These are phyloP conservation scores for Lasaia peninsularis DNA, from an alignment of 1,140 invertebrate species.

Conservation along the genomic window DNA sequence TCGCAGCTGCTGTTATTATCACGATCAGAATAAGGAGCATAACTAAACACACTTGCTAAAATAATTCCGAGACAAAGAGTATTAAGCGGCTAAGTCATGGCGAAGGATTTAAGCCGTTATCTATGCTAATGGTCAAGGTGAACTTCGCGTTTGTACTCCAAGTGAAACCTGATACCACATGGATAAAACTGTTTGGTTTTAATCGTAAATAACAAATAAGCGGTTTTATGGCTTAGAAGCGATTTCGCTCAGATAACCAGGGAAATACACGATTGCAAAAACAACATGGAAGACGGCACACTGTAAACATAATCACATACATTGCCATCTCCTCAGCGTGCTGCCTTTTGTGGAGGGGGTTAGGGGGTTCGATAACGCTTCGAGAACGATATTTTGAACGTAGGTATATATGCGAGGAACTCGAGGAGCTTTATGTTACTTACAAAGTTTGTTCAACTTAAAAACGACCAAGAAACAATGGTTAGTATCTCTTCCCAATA, in stretches of 20 bases:
- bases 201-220: constrained; percentile 12
- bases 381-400: background rate
- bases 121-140: constrained; percentile 2
- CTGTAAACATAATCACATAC: constrained; percentile 9
- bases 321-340: constrained; percentile 7
- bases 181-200: constrained; percentile 13
- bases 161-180: constrained; percentile 1
- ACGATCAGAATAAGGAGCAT: constrained; percentile 35
- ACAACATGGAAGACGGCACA: constrained; percentile 12
- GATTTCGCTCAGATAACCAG: constrained; percentile 10
- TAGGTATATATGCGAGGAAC: background rate
- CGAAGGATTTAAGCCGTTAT: background rate
- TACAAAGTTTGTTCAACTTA: too few species aligned
- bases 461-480: too few species aligned
- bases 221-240: constrained; percentile 11
- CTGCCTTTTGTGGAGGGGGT: constrained; percentile 6
- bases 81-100: background rate
- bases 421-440: background rate
- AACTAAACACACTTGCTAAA: constrained; percentile 25
- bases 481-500: too few species aligned
- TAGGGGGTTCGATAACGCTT: constrained; percentile 3
- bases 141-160: constrained; percentile 6
- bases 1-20: constrained; percentile 55
- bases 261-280: constrained; percentile 11
- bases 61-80: constrained; percentile 24